Evolutionary conservation across 35 echinoderm and acorn worm genomes (phyloP), one percentile per base, ranked within the genome.

Genomic region (Heliocidaris tuberculata): DNA sequence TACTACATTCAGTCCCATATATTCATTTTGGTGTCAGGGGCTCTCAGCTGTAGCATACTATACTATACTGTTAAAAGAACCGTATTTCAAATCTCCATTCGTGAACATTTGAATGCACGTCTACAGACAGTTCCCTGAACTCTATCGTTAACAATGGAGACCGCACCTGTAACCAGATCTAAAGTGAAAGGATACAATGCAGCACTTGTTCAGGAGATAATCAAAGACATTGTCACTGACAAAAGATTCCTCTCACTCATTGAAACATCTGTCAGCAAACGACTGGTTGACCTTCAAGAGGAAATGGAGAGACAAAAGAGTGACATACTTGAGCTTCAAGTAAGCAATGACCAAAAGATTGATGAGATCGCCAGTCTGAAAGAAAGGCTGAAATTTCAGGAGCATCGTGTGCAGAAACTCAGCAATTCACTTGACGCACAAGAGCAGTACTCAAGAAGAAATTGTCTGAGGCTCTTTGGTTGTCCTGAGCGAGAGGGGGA

Each of bases 401-500:
- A 85, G 47, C 86, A 88, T 88, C 86, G 86, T 15, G 9, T 88
- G 16, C 86, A 88, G 42, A 88, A 88, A 88, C 86, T 88, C 2
- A 88, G 9, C 86, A 88, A 88, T 47, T 32, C 30, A 47, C 42
- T 47, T 32, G 86, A 88, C 21, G 42, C 86, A 47, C 86, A 88
- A 88, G 86, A 88, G 16, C 93, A 94, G 29, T 94, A 85, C 27
- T 32, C 60, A n/a, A 85, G 93, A 86, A 70, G 93, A 48, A 94
- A 94, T 49, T 94, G 93, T 85, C 11, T 94, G 60, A 70, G 93
- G 61, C 31, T 94, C 2, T 94, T 85, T 94, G 93, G 93, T 2
- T 85, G 48, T 42, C 31, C 60, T 2, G 93, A 94, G 61, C 31
- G 31, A 85, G 93, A 94, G 7, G 93, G 61, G 24, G 93, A 94